Evolutionary conservation across 2,797 vertebrate species (phyloP).

Genomic region (Dromococcyx pavoninus): DNA sequence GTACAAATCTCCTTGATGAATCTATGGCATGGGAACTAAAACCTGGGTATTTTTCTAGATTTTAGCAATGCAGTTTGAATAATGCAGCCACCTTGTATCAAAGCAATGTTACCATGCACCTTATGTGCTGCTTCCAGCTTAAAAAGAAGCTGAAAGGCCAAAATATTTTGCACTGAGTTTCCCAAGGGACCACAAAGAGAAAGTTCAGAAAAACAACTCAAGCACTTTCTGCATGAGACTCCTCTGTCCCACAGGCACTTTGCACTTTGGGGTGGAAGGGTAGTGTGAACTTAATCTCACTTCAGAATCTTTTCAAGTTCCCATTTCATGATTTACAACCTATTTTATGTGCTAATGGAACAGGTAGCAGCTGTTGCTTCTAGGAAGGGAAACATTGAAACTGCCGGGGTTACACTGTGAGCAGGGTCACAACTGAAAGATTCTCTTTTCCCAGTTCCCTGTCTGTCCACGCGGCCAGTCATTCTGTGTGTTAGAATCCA

Average conservation of each 20-base stretch:
- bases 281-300: neutral
- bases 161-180: neutral
- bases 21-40: neutral
- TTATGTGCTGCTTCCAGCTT: neutral
- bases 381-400: neutral
- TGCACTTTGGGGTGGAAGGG: neutral
- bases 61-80: neutral
- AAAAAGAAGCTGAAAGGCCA: neutral
- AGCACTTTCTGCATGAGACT: neutral
- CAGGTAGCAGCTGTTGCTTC: neutral
- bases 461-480: neutral
- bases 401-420: fast-evolving
- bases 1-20: neutral
- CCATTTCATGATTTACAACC: neutral
- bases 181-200: neutral
- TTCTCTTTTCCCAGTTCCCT: neutral
- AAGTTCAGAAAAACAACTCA: neutral
- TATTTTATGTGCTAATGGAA: neutral
- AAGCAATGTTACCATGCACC: neutral
- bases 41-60: neutral
- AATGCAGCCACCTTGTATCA: neutral
- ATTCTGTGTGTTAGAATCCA: neutral
- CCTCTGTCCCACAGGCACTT: neutral
- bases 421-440: neutral
- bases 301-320: constrained; percentile 21